Evolutionary conservation across 2,888 invertebrate genomes (phyloP), one percentile per base, ranked within the genome.

Genomic region (Tetranychus truncatus): DNA sequence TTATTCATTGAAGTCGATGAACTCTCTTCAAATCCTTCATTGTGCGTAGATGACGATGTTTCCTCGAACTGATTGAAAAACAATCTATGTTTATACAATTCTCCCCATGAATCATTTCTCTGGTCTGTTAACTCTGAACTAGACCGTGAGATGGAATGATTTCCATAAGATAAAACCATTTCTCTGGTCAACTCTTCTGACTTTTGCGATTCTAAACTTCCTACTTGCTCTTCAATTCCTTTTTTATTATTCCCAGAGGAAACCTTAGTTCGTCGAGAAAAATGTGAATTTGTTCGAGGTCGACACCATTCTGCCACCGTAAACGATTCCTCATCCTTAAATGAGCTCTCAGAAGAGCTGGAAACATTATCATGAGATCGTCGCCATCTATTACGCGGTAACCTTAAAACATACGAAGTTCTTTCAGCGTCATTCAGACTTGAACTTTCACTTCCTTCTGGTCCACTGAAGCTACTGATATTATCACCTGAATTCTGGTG

Each of bases 371-470:
- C 34, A 34, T 34, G 34, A 34, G 34, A 34, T 34, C 34, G 34
- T 34, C 34, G 34, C 34, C 34, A 34, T 34, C 34, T 18, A 20
- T 66, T 66, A n/a, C 66, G 66, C 0, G 66, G 66, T n/a, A 66
- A 20, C 18, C 66, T 18, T n/a, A 66, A 66, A n/a, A 20, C 18
- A 66, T 66, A 66, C 18, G 66, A 66, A 18, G 20, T 20, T 66
- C 66, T 18, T 20, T 66, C 66, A n/a, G 18, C 66, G 6, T 66
- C 66, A 66, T 66, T 66, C 18, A 66, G 18, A 20, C 66, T 66
- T n/a, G 66, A 66, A 66, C 66, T 66, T 66, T 66, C 66, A 20
- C 66, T 66, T 66, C 66, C 66, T 66, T 66, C 66, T 66, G 66
- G 66, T 66, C 66, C 66, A 66, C 66, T 66, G 18, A 66, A n/a